A percentile compares a stretch with the other conserved stretches of the same genome.
Evolutionary conservation across 2,113 vertebrate genomes (phyloP).

Genomic region (Rhipidura dahli): DNA sequence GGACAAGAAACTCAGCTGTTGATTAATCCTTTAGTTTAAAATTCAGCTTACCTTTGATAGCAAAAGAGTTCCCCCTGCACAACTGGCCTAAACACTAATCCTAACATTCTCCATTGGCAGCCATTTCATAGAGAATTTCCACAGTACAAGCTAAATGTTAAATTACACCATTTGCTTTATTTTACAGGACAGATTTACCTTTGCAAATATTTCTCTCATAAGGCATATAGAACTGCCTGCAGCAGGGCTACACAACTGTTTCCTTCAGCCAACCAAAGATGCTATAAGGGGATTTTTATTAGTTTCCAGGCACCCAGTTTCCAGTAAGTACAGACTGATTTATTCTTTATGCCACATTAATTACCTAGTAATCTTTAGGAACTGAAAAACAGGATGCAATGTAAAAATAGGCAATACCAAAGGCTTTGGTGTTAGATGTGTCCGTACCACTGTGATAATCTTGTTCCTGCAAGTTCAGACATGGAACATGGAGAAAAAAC

Average conservation of each 20-base stretch:
- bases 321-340: not conserved
- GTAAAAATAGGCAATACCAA: not conserved
- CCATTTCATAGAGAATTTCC: not conserved
- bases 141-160: not conserved
- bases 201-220: not conserved
- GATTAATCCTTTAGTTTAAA: not conserved
- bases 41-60: not conserved
- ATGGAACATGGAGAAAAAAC: not conserved
- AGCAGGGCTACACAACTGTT: not conserved
- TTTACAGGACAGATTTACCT: not conserved
- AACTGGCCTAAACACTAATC: not conserved
- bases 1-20: not conserved
- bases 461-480: not conserved
- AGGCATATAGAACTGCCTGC: not conserved
- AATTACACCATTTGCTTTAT: not conserved
- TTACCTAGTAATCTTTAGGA: not conserved
- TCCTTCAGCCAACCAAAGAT: not conserved
- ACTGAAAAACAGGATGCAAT: not conserved
- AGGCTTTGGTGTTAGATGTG: not conserved
- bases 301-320: not conserved
- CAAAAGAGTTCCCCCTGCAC: not conserved
- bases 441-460: not conserved
- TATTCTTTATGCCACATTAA: not conserved
- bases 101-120: not conserved
- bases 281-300: not conserved